phyloP scores from a whole-genome alignment of 2,797 vertebrate genomes.

The Chelon auratus region DNA sequence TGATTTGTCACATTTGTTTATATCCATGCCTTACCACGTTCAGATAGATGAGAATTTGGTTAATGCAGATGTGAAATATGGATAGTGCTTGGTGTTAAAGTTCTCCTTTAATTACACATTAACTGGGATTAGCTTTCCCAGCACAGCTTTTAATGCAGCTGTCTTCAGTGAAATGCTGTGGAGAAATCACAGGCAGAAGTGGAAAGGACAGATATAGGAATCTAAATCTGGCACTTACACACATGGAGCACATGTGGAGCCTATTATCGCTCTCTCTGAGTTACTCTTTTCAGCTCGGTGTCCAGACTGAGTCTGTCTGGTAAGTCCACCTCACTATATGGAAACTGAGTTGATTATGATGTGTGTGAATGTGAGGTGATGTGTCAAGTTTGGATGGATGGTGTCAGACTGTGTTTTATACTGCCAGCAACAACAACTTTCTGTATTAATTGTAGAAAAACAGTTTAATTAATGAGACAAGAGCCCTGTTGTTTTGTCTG shows the following conservation, averaged over 20 bases:
- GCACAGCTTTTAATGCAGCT: no score
- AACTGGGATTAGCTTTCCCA: no score
- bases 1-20: no score
- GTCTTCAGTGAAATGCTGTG: constrained; percentile 35
- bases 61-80: no score
- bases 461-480: background rate
- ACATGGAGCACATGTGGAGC: constrained; percentile 69
- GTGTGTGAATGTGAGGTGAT: constrained; percentile 11
- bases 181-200: constrained; percentile 43
- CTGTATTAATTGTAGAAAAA: background rate
- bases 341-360: constrained; percentile 31
- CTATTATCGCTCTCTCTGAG: constrained; percentile 44
- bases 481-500: background rate
- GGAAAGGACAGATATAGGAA: constrained; percentile 35
- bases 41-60: no score
- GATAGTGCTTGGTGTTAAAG: no score
- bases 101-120: no score
- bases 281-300: constrained; percentile 23
- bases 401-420: background rate
- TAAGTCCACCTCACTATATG: constrained; percentile 28
- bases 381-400: background rate
- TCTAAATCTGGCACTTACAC: constrained; percentile 54
- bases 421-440: no score
- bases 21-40: no score
- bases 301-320: constrained; percentile 38